Evolutionary conservation across 1,140 invertebrate genomes (phyloP).

Genomic region (Zaprionus lachaisei): DNA sequence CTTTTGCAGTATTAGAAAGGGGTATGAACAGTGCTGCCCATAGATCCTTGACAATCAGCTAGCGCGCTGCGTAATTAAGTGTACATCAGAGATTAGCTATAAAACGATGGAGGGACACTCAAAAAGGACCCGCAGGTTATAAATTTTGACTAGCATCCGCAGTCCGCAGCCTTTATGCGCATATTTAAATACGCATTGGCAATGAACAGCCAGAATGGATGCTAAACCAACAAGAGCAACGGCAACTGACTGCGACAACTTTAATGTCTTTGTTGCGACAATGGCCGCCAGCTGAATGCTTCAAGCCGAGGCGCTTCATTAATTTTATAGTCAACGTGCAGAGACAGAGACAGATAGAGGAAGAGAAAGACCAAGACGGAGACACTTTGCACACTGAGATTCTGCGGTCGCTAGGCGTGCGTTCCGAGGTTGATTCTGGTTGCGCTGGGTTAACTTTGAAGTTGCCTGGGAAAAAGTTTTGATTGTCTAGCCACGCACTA

Average conservation of each 20-base stretch:
- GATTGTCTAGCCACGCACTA: slow-evolving; percentile 74
- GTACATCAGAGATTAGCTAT: slow-evolving; percentile 80
- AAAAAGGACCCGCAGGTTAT: slow-evolving; percentile 27
- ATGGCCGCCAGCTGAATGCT: slow-evolving; percentile 37
- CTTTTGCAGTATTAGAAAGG: slow-evolving; percentile 12
- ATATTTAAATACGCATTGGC: slow-evolving; percentile 78
- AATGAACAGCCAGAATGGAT: slow-evolving; percentile 42
- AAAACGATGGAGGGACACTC: slow-evolving; percentile 23
- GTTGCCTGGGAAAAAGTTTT: slow-evolving; percentile 72
- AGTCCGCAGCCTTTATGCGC: slow-evolving; percentile 65
- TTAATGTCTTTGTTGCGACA: slow-evolving; percentile 73
- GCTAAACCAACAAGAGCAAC: slow-evolving; percentile 26
- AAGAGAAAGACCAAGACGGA: background rate
- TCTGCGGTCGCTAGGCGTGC: slow-evolving; percentile 37
- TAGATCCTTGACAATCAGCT: slow-evolving; percentile 60
- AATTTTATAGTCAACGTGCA: slow-evolving; percentile 71
- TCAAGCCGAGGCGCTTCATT: slow-evolving; percentile 72
- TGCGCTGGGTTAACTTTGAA: slow-evolving; percentile 70
- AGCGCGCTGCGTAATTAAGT: slow-evolving; percentile 77
- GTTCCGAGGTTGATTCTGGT: slow-evolving; percentile 47
- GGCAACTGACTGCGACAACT: slow-evolving; percentile 52
- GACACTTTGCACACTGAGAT: slow-evolving; percentile 15
- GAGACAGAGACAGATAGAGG: background rate
- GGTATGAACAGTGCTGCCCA: slow-evolving; percentile 12
- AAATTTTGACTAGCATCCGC: slow-evolving; percentile 29